Conservation (phyloP, 2,888 invertebrate genomes). For the Phyto melanocephala region DNA sequence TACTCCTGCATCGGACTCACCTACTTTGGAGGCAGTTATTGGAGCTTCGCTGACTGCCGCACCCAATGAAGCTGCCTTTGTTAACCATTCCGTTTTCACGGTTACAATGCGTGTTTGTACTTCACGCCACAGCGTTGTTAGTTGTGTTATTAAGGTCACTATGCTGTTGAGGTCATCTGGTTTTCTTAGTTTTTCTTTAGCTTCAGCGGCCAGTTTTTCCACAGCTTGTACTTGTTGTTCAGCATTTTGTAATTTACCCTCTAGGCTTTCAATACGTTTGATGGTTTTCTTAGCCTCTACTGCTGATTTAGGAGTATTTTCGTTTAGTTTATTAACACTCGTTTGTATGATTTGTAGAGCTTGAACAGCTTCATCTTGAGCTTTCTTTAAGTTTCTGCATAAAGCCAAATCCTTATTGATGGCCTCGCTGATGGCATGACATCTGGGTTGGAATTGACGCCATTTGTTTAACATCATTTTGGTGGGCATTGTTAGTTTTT, state of each 20-base stretch:
- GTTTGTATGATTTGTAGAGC: constrained; percentile 86
- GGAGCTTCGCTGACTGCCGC: constrained; percentile 81
- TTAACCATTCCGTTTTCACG: constrained; percentile 78
- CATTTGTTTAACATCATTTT: constrained; percentile 83
- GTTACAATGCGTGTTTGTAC: constrained; percentile 80
- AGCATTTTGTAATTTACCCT: constrained; percentile 81
- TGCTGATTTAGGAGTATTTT: constrained; percentile 75
- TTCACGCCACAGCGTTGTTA: constrained; percentile 83
- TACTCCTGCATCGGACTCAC: constrained; percentile 87
- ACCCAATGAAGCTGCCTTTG: constrained; percentile 71
- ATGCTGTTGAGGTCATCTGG: constrained; percentile 80
- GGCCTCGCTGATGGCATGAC: constrained; percentile 81
- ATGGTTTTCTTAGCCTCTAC: constrained; percentile 69
- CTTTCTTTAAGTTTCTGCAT: constrained; percentile 85
- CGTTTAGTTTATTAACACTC: constrained; percentile 84
- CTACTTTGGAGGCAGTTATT: constrained; percentile 87
- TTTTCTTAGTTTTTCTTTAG: constrained; percentile 81
- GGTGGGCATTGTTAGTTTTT: constrained; percentile 82
- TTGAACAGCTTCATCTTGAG: constrained; percentile 86
- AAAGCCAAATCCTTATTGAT: constrained; percentile 82
- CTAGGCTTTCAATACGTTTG: constrained; percentile 78
- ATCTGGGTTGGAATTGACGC: constrained; percentile 82
- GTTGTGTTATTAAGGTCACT: constrained; percentile 83
- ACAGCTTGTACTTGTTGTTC: constrained; percentile 80
- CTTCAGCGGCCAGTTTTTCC: constrained; percentile 82